Percentiles rank a stretch among this genome's conserved stretches.
Evolutionary conservation across 2,888 invertebrate species (phyloP).

Genomic region (Ennomos quercinarius): DNA sequence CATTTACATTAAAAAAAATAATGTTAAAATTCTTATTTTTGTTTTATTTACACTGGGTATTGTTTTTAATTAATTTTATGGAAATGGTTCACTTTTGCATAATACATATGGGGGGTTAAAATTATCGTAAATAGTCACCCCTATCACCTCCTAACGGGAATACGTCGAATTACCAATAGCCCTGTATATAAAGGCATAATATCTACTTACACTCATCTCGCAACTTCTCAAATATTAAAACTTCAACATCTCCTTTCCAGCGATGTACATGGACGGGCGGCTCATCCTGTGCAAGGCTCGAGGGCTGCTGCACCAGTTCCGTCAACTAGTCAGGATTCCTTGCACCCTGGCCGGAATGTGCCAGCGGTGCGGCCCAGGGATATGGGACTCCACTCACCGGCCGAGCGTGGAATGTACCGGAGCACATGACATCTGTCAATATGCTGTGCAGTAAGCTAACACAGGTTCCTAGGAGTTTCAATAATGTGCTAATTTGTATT

Average conservation of each 20-base stretch:
- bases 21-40: no score
- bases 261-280: conserved; percentile 98
- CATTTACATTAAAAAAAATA: no score
- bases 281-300: conserved; percentile 96
- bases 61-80: no score
- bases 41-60: no score
- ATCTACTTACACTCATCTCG: no score
- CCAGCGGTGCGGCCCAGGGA: conserved; percentile 95
- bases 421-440: conserved; percentile 87
- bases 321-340: conserved; percentile 94
- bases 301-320: conserved; percentile 95
- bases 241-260: conserved; percentile 67
- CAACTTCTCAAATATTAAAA: no score
- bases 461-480: conserved; percentile 1
- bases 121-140: no score
- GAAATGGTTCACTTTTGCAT: no score
- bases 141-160: no score
- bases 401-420: conserved; percentile 94
- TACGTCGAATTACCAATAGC: no score
- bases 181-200: no score
- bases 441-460: conserved; percentile 63
- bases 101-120: no score
- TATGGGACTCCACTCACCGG: conserved; percentile 97
- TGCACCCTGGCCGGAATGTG: conserved; percentile 95
- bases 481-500: conserved; percentile 2